Conservation (phyloP, 2,888 invertebrate species). For the Beris morrisii region DNA sequence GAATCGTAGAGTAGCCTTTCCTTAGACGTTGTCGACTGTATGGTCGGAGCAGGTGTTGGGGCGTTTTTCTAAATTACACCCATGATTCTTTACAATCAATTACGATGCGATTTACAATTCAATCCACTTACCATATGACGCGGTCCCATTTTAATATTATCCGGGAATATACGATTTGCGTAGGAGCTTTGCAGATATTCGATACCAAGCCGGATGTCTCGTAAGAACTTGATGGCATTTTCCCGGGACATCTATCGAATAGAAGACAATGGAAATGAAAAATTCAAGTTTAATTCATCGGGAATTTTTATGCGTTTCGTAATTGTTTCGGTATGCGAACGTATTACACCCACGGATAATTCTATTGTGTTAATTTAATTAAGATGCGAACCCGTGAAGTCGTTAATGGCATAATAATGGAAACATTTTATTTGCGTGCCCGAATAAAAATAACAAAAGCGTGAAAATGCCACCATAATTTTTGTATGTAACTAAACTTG, state of each 20-base stretch:
- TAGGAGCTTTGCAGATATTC: slow-evolving; percentile 66
- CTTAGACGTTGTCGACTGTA: slow-evolving; percentile 45
- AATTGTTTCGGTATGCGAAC: background rate
- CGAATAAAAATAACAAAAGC: no score
- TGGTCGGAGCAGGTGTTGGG: slow-evolving; percentile 16
- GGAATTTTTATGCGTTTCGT: background rate
- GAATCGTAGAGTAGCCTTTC: slow-evolving; percentile 17
- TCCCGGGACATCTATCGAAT: slow-evolving; percentile 68
- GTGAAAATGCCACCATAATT: no score
- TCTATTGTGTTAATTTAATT: background rate
- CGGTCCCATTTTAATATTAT: slow-evolving; percentile 8
- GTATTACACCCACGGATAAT: background rate
- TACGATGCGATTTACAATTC: no score
- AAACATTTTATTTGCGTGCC: no score
- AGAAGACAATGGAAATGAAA: slow-evolving; percentile 16
- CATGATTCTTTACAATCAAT: no score
- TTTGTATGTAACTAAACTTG: no score
- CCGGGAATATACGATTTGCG: slow-evolving; percentile 50
- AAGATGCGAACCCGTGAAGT: no score
- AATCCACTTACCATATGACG: slow-evolving; percentile 13
- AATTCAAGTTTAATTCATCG: slow-evolving; percentile 1
- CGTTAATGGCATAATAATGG: no score
- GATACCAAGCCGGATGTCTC: slow-evolving; percentile 75
- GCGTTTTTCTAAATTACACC: no score
- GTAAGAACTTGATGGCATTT: slow-evolving; percentile 73